These are phyloP conservation scores for Myodes glareolus DNA, from an alignment of 2,113 vertebrate species.

Conservation along the genomic window DNA sequence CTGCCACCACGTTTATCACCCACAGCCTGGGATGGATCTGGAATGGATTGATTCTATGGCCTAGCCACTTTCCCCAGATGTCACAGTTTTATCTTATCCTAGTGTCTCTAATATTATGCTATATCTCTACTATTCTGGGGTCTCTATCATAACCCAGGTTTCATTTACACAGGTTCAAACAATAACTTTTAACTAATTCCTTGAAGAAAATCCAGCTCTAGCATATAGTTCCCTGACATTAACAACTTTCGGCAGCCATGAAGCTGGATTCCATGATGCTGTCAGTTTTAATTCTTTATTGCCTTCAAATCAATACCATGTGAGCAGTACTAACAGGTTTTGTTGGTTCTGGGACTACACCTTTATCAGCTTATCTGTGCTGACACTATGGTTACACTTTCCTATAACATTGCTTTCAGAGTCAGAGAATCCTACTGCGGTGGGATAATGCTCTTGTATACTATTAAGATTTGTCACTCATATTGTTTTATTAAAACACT, in stretches of 20 bases:
- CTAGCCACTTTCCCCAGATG: too few relatives aligned
- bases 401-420: background rate
- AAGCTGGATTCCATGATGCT: background rate
- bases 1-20: too few relatives aligned
- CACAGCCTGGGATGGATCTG: background rate
- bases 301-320: background rate
- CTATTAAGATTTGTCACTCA: too few relatives aligned
- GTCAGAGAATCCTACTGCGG: too few relatives aligned
- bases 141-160: background rate
- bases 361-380: background rate
- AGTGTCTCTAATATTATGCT: background rate
- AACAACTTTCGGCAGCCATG: too few relatives aligned
- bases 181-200: background rate
- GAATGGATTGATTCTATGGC: background rate
- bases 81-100: background rate
- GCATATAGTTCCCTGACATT: background rate
- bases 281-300: background rate
- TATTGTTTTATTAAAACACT: too few relatives aligned
- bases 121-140: background rate
- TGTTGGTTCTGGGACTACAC: too few relatives aligned
- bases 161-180: background rate
- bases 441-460: too few relatives aligned
- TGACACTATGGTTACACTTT: background rate
- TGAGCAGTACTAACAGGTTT: background rate
- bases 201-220: background rate